Conservation (phyloP, 2,113 vertebrate species). For the Saimiri boliviensis region DNA sequence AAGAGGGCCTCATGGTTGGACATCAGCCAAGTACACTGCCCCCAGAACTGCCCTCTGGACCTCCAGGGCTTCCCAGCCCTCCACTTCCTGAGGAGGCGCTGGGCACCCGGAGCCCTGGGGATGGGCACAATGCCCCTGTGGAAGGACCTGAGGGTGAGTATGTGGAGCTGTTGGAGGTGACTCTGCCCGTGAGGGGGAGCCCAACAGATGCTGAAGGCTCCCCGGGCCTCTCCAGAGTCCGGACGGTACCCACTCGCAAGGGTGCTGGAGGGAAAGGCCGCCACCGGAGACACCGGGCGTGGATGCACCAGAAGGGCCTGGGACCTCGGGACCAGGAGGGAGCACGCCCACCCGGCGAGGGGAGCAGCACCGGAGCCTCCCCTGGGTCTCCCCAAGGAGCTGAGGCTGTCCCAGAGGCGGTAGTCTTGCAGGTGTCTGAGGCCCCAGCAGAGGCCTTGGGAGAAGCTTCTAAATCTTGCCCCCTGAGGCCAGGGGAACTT, state of each 20-base stretch:
- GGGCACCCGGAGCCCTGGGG: conserved; percentile 77
- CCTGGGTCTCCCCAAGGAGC: background rate
- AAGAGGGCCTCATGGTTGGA: conserved; percentile 80
- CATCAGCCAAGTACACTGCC: conserved; percentile 64
- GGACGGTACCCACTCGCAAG: conserved; percentile 88
- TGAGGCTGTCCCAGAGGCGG: conserved; percentile 37
- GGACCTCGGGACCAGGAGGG: conserved; percentile 63
- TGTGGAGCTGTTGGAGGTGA: conserved; percentile 90
- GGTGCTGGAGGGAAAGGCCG: conserved; percentile 86
- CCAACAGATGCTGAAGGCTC: conserved; percentile 74
- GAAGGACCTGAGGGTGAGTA: conserved; percentile 87
- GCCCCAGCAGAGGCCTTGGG: background rate
- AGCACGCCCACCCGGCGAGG: conserved; percentile 70
- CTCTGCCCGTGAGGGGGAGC: conserved; percentile 80
- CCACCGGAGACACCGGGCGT: conserved; percentile 86
- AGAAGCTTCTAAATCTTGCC: conserved; percentile 48
- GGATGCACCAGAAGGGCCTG: conserved; percentile 84
- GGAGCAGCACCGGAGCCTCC: conserved; percentile 59
- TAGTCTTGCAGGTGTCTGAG: conserved; percentile 26
- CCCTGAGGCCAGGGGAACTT: conserved; percentile 26
- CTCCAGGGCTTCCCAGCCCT: conserved; percentile 71
- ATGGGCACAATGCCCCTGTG: conserved; percentile 77
- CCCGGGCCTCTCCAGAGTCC: conserved; percentile 87
- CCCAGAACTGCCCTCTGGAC: conserved; percentile 64
- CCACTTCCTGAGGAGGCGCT: conserved; percentile 71